Evolutionary conservation across 2,113 vertebrate species (phyloP).

Genomic region (Scartelaos histophorus): DNA sequence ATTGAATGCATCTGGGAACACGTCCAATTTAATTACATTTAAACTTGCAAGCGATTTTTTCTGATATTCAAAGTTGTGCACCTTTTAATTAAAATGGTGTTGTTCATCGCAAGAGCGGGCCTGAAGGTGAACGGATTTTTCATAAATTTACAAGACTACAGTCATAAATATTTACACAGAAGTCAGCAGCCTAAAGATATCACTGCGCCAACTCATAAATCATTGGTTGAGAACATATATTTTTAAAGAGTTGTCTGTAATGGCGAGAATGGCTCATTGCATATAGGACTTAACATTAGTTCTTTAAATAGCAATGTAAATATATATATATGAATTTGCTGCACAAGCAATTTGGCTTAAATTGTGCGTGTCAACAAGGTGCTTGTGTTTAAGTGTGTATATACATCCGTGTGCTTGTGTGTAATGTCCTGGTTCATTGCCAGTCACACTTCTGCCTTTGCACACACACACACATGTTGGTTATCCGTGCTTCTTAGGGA

Average conservation of each 20-base stretch:
- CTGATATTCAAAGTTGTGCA: neutral
- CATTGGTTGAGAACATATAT: slow-evolving; percentile 10
- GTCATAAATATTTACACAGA: slow-evolving; percentile 18
- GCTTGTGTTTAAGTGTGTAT: slow-evolving; percentile 40
- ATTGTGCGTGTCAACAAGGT: slow-evolving; percentile 65
- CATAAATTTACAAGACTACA: neutral
- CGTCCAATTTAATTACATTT: slow-evolving; percentile 10
- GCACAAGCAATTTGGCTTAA: slow-evolving; percentile 60
- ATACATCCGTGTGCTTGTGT: slow-evolving; percentile 36
- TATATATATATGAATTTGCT: slow-evolving; percentile 37
- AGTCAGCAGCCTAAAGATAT: slow-evolving; percentile 1
- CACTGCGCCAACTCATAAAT: slow-evolving; percentile 24
- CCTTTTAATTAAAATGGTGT: slow-evolving; percentile 7
- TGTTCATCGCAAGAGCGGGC: neutral
- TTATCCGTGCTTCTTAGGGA: too few relatives aligned
- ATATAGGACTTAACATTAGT: slow-evolving; percentile 16
- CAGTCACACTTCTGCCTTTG: slow-evolving; percentile 51
- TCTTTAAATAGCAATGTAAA: slow-evolving; percentile 43
- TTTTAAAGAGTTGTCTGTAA: slow-evolving; percentile 12
- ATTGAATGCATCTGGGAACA: slow-evolving; percentile 6
- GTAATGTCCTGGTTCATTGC: slow-evolving; percentile 56
- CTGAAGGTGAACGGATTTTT: slow-evolving; percentile 4
- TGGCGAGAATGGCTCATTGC: neutral
- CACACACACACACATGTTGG: slow-evolving; percentile 10
- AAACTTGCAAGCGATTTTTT: neutral